Evolutionary conservation across 1,140 invertebrate genomes (phyloP).

Genomic region (Steinernema khuongi): DNA sequence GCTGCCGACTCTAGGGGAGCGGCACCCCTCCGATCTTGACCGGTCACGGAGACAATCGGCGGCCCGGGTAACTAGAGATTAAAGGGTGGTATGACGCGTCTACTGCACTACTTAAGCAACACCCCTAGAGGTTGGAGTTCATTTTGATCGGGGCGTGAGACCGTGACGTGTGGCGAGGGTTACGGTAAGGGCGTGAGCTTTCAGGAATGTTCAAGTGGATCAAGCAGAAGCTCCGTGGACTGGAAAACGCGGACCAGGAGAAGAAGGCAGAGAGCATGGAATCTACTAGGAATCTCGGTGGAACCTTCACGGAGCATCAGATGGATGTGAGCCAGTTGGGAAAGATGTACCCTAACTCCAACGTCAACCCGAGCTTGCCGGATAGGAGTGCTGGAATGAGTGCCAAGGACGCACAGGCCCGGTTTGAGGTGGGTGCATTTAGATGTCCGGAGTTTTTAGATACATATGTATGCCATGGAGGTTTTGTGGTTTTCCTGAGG

Average conservation of each 20-base stretch:
- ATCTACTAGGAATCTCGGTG: constrained; percentile 16
- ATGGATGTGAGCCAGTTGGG: constrained; percentile 19
- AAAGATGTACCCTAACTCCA: constrained; percentile 13
- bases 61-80: not conserved
- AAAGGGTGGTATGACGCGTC: not conserved
- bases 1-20: not conserved
- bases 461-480: too few relatives aligned
- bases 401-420: constrained; percentile 14
- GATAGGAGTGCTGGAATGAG: constrained; percentile 26
- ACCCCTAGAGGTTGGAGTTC: not conserved
- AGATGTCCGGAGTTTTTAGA: too few relatives aligned
- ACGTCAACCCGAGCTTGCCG: constrained; percentile 18
- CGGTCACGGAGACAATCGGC: not conserved
- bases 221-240: not conserved
- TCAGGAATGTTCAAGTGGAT: not conserved
- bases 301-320: constrained; percentile 28
- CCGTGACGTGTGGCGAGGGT: not conserved
- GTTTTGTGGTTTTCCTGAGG: too few relatives aligned
- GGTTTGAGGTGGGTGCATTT: not conserved
- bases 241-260: not conserved
- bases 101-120: not conserved
- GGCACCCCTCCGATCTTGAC: not conserved
- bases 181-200: not conserved
- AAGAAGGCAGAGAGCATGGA: not conserved
- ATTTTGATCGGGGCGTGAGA: not conserved